Conservation (phyloP, 2,113 vertebrate species). For the Phylloscopus whistleri region DNA sequence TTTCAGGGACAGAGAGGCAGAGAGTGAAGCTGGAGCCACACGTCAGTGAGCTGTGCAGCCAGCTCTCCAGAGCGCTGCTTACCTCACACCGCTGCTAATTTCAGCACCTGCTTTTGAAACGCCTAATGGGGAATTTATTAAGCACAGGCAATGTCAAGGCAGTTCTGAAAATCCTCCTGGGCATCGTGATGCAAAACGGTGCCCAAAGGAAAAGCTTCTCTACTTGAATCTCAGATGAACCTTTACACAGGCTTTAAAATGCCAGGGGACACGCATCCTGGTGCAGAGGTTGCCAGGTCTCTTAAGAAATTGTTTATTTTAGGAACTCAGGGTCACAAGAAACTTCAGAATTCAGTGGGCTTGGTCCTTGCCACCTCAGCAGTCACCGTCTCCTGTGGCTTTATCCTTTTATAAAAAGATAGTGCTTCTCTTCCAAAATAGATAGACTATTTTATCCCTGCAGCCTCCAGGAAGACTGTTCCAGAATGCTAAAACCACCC, state of each 20-base stretch:
- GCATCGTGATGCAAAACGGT: background rate
- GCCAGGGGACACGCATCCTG: background rate
- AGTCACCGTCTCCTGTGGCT: background rate
- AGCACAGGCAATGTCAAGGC: background rate
- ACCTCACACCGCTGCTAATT: background rate
- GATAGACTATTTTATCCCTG: slow-evolving; percentile 1
- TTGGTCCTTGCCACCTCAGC: background rate
- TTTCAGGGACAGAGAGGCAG: background rate
- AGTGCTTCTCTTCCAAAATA: slow-evolving; percentile 30
- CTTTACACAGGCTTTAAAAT: background rate
- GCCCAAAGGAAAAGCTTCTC: background rate
- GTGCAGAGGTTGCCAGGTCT: background rate
- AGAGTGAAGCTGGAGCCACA: background rate
- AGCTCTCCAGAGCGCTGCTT: background rate
- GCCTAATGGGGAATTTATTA: background rate
- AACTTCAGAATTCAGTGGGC: background rate
- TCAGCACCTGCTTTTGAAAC: background rate
- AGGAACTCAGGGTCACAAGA: background rate
- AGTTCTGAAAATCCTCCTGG: background rate
- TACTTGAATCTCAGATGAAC: background rate
- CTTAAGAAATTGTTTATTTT: slow-evolving; percentile 38
- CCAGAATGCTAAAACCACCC: slow-evolving; percentile 1
- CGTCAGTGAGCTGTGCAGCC: background rate
- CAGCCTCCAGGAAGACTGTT: background rate
- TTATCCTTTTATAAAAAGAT: slow-evolving; percentile 38